Evolutionary conservation across 92 coral and sea anemone species (phyloP), one percentile per base, ranked within the genome.

Genomic region (Metridium senile): DNA sequence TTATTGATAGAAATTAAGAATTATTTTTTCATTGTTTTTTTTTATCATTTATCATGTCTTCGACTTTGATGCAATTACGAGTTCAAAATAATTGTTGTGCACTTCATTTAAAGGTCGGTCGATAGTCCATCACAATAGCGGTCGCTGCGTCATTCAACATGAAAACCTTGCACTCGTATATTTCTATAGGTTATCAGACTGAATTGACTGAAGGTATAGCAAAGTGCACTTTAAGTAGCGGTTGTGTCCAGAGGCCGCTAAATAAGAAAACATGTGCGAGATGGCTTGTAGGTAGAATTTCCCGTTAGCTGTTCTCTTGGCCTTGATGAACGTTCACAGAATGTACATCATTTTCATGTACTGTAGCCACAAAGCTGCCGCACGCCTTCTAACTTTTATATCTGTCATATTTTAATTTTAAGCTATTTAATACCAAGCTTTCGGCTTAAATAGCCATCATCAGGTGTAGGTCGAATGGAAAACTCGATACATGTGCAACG

Each of bases 321-420:
- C 90, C 33, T 39, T 81, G 23, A 81, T 80, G 53, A 79, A 80
- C 20, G 29, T 22, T 62, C 81, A 51, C 23, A 80, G 49, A 11
- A 85, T 80, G 33, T 85, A 85, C 0, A 86, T 75, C 82, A 80
- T 74, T 31, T 68, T 71, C 71, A 85, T 68, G 64, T 80, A 85
- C 82, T 85, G 90, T 11, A 75, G 28, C 89, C 89, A 78, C 7
- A 84, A 45, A 7, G 89, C 84, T 6, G 84, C 58, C 33, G 84
- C 78, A 78, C 81, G 84, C 64, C 30, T 76, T n/a, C n/a, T n/a
- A n/a, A n/a, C n/a, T n/a, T n/a, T n/a, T n/a, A n/a, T n/a, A n/a
- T n/a, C n/a, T n/a, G n/a, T n/a, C n/a, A n/a, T n/a, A n/a, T n/a
- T n/a, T n/a, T n/a, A n/a, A n/a, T n/a, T n/a, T n/a, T n/a, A n/a